Conservation (phyloP, 30 jellyfish, hydroid and myxozoan species). For the Turritopsis dohrnii region DNA sequence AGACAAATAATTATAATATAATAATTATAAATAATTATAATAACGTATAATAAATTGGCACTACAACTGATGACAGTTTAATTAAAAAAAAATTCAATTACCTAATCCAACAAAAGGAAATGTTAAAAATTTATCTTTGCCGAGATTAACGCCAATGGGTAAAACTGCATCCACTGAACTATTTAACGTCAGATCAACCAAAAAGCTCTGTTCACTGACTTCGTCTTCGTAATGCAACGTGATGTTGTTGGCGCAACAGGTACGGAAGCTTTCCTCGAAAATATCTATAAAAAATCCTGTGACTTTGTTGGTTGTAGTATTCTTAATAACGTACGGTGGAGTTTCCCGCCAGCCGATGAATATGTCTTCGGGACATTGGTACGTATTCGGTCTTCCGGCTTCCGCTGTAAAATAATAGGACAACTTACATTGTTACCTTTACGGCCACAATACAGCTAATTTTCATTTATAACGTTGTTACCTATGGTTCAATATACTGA, state of each 20-base stretch:
- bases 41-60: neutral
- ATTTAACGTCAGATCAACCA: neutral
- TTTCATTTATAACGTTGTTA: no score
- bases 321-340: conserved; percentile 21
- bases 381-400: neutral
- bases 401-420: neutral
- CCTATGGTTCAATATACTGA: no score
- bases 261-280: neutral
- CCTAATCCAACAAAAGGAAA: conserved; percentile 9
- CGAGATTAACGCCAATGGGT: neutral
- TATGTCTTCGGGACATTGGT: conserved; percentile 12
- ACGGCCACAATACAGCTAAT: no score
- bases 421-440: no score
- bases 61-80: neutral
- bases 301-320: neutral
- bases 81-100: no score
- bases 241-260: conserved; percentile 11
- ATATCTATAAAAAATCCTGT: conserved; percentile 8
- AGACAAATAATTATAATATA: no score
- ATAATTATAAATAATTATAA: neutral
- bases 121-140: neutral
- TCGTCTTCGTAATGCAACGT: neutral
- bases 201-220: neutral
- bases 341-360: conserved; percentile 24
- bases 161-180: conserved; percentile 2